phyloP scores from a whole-genome alignment of 2,888 invertebrate species.

The Spisula subtruncata region DNA sequence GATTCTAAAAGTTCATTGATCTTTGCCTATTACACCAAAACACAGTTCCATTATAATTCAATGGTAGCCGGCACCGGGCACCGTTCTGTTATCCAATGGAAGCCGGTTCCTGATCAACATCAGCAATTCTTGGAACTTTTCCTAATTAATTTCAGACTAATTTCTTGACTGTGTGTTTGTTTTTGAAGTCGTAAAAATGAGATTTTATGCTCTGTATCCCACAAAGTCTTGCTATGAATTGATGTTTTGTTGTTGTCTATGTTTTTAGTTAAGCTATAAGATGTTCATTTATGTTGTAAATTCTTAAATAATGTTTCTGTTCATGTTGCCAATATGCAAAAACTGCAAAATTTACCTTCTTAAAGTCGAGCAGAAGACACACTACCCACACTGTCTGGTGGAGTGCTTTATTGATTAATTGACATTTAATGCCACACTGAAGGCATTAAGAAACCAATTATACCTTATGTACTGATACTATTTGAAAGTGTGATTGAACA shows the following conservation, averaged over 20 bases:
- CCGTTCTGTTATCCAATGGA: too few species aligned
- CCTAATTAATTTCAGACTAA: conserved; percentile 1
- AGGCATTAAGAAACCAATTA: too few species aligned
- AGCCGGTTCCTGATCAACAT: background rate
- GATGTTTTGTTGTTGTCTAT: background rate
- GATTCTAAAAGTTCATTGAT: background rate
- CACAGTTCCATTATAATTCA: background rate
- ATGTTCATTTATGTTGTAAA: background rate
- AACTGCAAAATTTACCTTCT: background rate
- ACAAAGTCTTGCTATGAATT: background rate
- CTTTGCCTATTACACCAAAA: background rate
- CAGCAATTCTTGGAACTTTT: conserved; percentile 1
- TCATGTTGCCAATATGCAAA: background rate
- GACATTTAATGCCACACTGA: background rate
- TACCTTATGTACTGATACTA: too few species aligned
- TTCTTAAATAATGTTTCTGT: background rate
- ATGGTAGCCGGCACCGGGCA: background rate
- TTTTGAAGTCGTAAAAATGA: conserved; percentile 16
- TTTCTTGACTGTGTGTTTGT: background rate
- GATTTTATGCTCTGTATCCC: background rate
- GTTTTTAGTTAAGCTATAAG: background rate
- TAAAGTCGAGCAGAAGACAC: too few species aligned
- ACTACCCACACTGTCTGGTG: too few species aligned
- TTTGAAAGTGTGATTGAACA: too few species aligned
- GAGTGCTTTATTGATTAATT: background rate